Conservation (phyloP, 2,888 invertebrate species). For the Polydrusus pterygomalis region DNA sequence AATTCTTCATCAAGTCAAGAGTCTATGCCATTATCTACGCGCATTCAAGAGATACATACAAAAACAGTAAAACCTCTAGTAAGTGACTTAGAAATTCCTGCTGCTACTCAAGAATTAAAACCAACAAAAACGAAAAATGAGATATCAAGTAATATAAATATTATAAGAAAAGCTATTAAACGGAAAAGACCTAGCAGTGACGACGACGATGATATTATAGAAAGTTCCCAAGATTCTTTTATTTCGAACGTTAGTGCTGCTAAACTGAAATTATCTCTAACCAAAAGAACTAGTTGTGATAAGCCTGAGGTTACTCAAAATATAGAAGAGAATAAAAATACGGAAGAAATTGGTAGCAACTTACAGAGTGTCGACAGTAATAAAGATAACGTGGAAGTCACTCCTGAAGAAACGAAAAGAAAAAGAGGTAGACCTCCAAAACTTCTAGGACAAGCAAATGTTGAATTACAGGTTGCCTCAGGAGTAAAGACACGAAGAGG, state of each 20-base stretch:
- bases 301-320: background rate
- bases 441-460: background rate
- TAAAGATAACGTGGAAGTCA: background rate
- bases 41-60: background rate
- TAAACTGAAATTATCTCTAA: constrained; percentile 14
- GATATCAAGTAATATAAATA: background rate
- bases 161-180: background rate
- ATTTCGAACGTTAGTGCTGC: constrained; percentile 26
- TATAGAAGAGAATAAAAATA: background rate
- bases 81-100: too few species aligned
- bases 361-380: background rate
- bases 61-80: too few species aligned
- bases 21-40: background rate
- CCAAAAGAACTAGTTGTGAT: constrained; percentile 10
- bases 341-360: background rate
- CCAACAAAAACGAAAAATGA: background rate
- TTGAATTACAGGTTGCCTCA: background rate
- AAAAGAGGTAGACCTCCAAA: background rate
- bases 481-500: constrained; percentile 8
- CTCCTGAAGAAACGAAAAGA: constrained; percentile 1
- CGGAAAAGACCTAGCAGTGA: constrained; percentile 22
- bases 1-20: background rate
- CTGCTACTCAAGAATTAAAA: background rate
- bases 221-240: constrained; percentile 47
- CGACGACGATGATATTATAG: constrained; percentile 46